phyloP scores from a whole-genome alignment of 2,797 vertebrate species.

The Sciurus carolinensis region DNA sequence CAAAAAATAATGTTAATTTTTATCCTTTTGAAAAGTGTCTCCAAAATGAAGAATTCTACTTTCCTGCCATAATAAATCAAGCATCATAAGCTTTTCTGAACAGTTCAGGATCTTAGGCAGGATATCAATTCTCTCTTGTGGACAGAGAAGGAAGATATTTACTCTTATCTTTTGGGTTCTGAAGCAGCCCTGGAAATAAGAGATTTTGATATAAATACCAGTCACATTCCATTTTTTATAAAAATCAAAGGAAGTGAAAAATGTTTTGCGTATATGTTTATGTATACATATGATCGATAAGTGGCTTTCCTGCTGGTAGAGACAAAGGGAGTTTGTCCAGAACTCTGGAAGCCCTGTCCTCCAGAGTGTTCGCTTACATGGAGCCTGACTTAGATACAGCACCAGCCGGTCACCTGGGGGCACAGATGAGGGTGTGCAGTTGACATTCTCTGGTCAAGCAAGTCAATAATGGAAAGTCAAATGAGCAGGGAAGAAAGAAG shows the following conservation, averaged over 20 bases:
- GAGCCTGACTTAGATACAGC: background rate
- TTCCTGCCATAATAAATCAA: background rate
- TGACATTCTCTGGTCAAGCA: background rate
- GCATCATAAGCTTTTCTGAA: background rate
- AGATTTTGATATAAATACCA: constrained; percentile 37
- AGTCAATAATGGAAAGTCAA: background rate
- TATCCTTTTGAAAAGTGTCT: background rate
- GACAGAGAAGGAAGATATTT: background rate
- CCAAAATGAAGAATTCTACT: background rate
- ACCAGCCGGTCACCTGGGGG: background rate
- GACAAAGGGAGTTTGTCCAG: background rate
- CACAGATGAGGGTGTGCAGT: background rate
- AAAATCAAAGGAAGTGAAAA: constrained; percentile 6
- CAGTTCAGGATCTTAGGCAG: background rate
- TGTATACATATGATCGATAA: background rate
- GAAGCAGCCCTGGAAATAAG: background rate
- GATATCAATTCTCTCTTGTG: background rate
- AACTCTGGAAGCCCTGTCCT: background rate
- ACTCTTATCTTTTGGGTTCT: background rate
- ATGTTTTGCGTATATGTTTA: background rate
- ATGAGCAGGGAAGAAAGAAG: background rate
- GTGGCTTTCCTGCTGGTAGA: background rate
- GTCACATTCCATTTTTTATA: background rate
- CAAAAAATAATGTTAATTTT: constrained; percentile 27
- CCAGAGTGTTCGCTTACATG: background rate